Evolutionary conservation across 1,140 invertebrate genomes (phyloP).

Genomic region (Cyphomyrmex costatus): DNA sequence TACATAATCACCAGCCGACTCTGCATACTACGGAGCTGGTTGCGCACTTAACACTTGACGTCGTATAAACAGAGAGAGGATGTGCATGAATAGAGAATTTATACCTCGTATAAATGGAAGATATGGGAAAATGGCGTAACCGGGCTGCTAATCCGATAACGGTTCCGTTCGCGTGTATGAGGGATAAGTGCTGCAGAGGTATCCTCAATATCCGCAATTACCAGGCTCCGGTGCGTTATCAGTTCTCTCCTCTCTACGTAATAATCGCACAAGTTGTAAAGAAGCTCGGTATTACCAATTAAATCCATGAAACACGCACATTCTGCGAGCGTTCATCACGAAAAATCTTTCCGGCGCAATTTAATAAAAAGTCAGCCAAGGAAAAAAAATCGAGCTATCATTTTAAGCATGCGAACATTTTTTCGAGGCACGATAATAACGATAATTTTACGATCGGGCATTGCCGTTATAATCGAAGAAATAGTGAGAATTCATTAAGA

Average conservation of each 20-base stretch:
- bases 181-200: conserved; percentile 25
- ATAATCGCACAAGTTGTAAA: conserved; percentile 38
- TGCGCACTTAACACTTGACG: conserved; percentile 54
- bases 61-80: conserved; percentile 47
- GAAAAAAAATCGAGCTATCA: conserved; percentile 27
- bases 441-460: conserved; percentile 31
- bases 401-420: not conserved
- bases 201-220: conserved; percentile 51
- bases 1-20: conserved; percentile 52
- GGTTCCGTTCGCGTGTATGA: conserved; percentile 42
- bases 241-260: not conserved
- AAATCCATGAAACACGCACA: conserved; percentile 19
- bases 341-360: not conserved
- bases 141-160: conserved; percentile 58
- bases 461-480: conserved; percentile 49
- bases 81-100: conserved; percentile 60
- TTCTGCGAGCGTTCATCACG: not conserved
- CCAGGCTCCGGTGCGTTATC: conserved; percentile 29
- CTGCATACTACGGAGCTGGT: conserved; percentile 15
- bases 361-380: not conserved
- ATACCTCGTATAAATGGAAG: conserved; percentile 58
- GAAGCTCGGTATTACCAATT: conserved; percentile 8
- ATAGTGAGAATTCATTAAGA: conserved; percentile 36
- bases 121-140: conserved; percentile 60
- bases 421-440: conserved; percentile 10